Conservation (phyloP, 2,888 invertebrate genomes). For the Lasioglossum leucozonium region DNA sequence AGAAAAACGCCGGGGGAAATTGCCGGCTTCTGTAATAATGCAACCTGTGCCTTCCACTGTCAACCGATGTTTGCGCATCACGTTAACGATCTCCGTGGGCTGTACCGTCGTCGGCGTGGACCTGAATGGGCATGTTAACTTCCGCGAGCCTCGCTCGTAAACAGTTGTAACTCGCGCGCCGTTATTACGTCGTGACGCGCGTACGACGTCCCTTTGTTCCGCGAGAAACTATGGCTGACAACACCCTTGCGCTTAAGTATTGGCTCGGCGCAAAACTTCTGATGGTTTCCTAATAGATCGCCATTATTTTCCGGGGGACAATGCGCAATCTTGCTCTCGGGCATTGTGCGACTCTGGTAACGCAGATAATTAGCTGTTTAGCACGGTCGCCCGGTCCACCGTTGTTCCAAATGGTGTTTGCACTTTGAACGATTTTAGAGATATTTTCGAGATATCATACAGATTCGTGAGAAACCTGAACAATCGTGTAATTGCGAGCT, state of each 20-base stretch:
- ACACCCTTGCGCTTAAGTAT: neutral
- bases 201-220: neutral
- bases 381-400: neutral
- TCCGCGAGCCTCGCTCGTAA: conserved; percentile 48
- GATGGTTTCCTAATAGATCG: conserved; percentile 7
- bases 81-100: conserved; percentile 61
- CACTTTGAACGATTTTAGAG: neutral
- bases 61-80: conserved; percentile 46
- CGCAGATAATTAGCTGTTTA: neutral
- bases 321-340: neutral
- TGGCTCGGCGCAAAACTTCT: neutral
- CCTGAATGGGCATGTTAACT: conserved; percentile 59
- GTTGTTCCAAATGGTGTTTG: neutral
- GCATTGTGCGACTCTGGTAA: neutral
- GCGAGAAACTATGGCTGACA: neutral
- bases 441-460: too few relatives aligned
- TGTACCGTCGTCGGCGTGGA: conserved; percentile 42
- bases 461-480: too few relatives aligned
- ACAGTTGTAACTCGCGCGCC: conserved; percentile 13
- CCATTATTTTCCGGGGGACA: neutral
- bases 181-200: conserved; percentile 16
- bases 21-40: conserved; percentile 13
- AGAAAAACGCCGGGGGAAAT: conserved; percentile 13
- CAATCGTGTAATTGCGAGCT: neutral
- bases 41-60: conserved; percentile 38